Evolutionary conservation across 2,113 vertebrate genomes (phyloP).

Genomic region (Tympanuchus pallidicinctus): DNA sequence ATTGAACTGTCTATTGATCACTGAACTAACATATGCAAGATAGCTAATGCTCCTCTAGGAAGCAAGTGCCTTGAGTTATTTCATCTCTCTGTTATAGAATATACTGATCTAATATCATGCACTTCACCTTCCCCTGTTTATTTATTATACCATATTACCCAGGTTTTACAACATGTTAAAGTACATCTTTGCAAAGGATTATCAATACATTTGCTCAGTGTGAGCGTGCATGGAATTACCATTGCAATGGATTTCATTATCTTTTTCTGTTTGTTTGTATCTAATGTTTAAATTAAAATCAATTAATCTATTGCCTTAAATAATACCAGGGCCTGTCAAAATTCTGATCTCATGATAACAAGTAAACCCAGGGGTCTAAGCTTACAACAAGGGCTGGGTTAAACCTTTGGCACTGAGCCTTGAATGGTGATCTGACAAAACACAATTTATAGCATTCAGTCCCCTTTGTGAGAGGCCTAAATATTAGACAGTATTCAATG

Average conservation of each 20-base stretch:
- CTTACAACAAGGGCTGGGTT: background rate
- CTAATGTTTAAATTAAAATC: background rate
- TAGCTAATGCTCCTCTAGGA: conserved; percentile 23
- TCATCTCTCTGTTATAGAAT: conserved; percentile 7
- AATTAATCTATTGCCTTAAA: conserved; percentile 17
- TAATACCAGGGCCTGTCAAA: background rate
- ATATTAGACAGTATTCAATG: background rate
- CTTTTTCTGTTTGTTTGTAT: background rate
- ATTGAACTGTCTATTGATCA: conserved; percentile 22
- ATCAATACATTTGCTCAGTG: conserved; percentile 42
- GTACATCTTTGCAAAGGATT: background rate
- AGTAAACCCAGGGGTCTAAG: background rate
- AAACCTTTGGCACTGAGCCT: background rate
- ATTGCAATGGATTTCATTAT: background rate
- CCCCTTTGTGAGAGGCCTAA: background rate
- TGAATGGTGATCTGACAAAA: background rate
- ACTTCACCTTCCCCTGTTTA: conserved; percentile 34
- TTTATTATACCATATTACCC: conserved; percentile 43
- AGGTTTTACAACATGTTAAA: conserved; percentile 35
- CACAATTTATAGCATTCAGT: background rate
- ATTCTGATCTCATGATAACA: background rate
- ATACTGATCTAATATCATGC: conserved; percentile 20
- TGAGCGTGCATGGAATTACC: background rate
- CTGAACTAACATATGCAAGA: background rate
- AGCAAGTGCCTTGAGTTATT: conserved; percentile 6